A percentile compares a stretch with the other conserved stretches of the same genome.
Conservation (phyloP, 2,888 invertebrate species). For the Acholoe squamosa region DNA sequence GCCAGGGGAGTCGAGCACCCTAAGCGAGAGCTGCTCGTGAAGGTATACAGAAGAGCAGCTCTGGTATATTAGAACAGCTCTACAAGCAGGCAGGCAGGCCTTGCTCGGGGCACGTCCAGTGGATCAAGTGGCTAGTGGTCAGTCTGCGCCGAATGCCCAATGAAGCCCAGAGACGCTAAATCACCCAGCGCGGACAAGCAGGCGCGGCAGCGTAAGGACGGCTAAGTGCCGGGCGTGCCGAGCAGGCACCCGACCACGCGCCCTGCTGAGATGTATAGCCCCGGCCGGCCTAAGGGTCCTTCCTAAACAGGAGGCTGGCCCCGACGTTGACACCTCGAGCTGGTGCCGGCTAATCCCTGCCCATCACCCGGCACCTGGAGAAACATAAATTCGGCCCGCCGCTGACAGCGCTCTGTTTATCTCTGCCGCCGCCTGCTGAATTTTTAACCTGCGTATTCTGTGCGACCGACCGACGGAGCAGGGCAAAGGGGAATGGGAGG, state of each 20-base stretch:
- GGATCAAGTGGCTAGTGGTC: slow-evolving; percentile 28
- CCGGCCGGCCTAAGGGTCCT: slow-evolving; percentile 45
- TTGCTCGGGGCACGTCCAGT: slow-evolving; percentile 5
- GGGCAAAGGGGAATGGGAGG: slow-evolving; percentile 13
- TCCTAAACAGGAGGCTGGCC: slow-evolving; percentile 55
- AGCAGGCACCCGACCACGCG: not conserved
- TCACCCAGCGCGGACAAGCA: not conserved
- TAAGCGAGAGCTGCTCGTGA: not conserved
- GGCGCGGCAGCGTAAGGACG: slow-evolving; percentile 9
- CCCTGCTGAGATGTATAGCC: slow-evolving; percentile 52
- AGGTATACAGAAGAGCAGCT: not conserved
- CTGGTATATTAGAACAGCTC: not conserved
- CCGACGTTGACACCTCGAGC: slow-evolving; percentile 47
- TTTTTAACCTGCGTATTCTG: slow-evolving; percentile 54
- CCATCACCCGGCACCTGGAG: slow-evolving; percentile 59
- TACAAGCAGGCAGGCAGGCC: not conserved
- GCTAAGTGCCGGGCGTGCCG: slow-evolving; percentile 52
- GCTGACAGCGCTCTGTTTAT: slow-evolving; percentile 54
- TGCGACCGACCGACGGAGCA: not conserved
- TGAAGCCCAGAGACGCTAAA: slow-evolving; percentile 26
- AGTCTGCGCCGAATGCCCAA: slow-evolving; percentile 52
- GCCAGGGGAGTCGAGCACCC: not conserved
- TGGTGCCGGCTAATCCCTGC: slow-evolving; percentile 49
- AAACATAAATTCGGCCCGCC: slow-evolving; percentile 15
- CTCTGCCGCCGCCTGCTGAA: slow-evolving; percentile 60